These are phyloP conservation scores for Pomacea maculata DNA, from an alignment of 1,140 invertebrate genomes.

Conservation along the genomic window DNA sequence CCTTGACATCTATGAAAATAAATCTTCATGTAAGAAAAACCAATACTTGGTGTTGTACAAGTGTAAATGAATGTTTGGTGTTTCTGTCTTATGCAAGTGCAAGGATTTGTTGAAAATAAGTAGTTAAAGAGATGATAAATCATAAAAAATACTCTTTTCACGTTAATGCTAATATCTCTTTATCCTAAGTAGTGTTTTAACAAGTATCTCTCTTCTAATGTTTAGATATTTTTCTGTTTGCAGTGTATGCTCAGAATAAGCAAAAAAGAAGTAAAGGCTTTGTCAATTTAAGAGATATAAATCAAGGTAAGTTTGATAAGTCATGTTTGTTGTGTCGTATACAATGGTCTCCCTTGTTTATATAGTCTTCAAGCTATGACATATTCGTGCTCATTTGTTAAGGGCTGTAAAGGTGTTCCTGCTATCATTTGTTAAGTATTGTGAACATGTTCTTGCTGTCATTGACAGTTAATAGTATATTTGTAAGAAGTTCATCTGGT, in stretches of 20 bases:
- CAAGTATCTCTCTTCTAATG: not conserved
- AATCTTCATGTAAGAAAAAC: conserved; percentile 58
- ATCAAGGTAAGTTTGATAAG: conserved; percentile 52
- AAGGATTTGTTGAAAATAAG: too few species aligned
- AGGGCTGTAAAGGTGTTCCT: too few species aligned
- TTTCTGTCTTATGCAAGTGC: too few species aligned
- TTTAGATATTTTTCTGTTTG: conserved; percentile 31
- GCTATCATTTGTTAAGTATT: too few species aligned
- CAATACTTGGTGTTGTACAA: too few species aligned
- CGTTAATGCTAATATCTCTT: not conserved
- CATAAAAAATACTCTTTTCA: not conserved
- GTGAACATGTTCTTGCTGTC: not conserved
- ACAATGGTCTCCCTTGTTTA: too few species aligned
- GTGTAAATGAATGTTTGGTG: too few species aligned
- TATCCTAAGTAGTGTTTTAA: not conserved
- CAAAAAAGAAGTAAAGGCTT: conserved; percentile 63
- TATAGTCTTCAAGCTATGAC: too few species aligned
- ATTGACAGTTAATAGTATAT: too few species aligned
- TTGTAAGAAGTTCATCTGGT: not conserved
- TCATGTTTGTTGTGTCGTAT: too few species aligned
- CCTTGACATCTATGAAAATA: conserved; percentile 65
- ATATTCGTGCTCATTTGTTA: too few species aligned
- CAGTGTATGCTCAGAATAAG: conserved; percentile 64
- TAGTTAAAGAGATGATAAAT: too few species aligned
- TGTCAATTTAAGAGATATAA: conserved; percentile 63